Percentiles rank a stretch among this genome's conserved stretches.
Evolutionary conservation across 37 sponge, comb jelly and placozoan genomes (phyloP).

Genomic region (Ianthella basta): DNA sequence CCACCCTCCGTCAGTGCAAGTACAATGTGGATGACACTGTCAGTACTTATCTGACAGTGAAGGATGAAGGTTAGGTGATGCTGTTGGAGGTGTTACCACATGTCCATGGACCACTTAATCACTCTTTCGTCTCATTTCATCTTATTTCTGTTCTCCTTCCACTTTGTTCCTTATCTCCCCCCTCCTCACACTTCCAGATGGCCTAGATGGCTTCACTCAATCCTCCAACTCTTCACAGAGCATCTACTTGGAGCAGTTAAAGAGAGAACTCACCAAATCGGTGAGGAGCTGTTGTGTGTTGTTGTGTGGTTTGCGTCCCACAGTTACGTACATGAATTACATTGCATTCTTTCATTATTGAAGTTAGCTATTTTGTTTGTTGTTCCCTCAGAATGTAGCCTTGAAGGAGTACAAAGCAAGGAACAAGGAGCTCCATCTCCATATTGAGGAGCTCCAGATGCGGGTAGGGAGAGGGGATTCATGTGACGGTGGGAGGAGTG

Average conservation of each 20-base stretch:
- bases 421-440: slow-evolving; percentile 31
- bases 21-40: slow-evolving; percentile 73
- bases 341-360: not conserved
- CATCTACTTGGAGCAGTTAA: slow-evolving; percentile 21
- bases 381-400: slow-evolving; percentile 35
- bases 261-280: slow-evolving; percentile 15
- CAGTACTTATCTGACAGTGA: slow-evolving; percentile 46
- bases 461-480: not conserved
- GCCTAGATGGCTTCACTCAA: not conserved
- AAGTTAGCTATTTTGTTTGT: not conserved
- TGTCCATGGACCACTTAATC: no score
- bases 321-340: not conserved
- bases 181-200: not conserved
- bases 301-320: not conserved
- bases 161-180: no score
- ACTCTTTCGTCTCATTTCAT: no score
- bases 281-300: not conserved
- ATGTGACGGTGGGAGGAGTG: no score
- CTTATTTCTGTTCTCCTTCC: no score
- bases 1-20: slow-evolving; percentile 66
- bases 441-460: slow-evolving; percentile 44
- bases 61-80: slow-evolving; percentile 65
- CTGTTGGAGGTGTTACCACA: no score
- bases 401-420: slow-evolving; percentile 28
- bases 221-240: not conserved